phyloP scores from a whole-genome alignment of 2,888 invertebrate genomes.

The Erpobdella octoculata region DNA sequence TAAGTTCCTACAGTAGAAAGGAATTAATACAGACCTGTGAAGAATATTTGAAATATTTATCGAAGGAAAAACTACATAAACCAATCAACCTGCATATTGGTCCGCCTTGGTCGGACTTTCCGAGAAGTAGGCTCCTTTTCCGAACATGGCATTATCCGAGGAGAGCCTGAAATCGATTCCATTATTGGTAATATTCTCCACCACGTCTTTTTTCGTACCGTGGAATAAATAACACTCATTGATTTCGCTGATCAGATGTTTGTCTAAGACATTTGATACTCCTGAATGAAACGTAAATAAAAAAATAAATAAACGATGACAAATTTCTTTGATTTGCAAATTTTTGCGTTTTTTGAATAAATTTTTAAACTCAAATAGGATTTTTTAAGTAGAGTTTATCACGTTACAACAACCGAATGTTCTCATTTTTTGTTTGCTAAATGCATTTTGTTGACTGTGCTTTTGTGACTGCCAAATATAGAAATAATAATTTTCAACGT shows the following conservation, averaged over 20 bases:
- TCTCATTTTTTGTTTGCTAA: too few species aligned
- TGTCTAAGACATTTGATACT: background rate
- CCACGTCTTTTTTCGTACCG: slow-evolving; percentile 36
- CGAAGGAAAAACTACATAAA: too few species aligned
- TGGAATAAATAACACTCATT: slow-evolving; percentile 41
- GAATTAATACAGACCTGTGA: too few species aligned
- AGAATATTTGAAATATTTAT: too few species aligned
- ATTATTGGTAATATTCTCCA: slow-evolving; percentile 22
- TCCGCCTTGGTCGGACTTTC: slow-evolving; percentile 43
- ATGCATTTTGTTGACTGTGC: too few species aligned
- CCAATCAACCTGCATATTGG: slow-evolving; percentile 40
- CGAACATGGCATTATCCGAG: slow-evolving; percentile 37
- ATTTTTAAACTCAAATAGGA: too few species aligned
- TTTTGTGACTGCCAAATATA: background rate
- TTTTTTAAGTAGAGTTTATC: too few species aligned
- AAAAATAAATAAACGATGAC: background rate
- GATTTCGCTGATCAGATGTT: slow-evolving; percentile 32
- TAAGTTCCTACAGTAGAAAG: too few species aligned
- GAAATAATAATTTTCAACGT: background rate
- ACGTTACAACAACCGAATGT: too few species aligned
- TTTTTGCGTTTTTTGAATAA: too few species aligned
- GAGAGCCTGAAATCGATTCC: slow-evolving; percentile 39
- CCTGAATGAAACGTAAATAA: background rate
- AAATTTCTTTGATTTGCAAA: background rate
- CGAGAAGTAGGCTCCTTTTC: slow-evolving; percentile 39